Evolutionary conservation across 2,797 vertebrate genomes (phyloP), one percentile per base, ranked within the genome.

Genomic region (Euthynnus affinis): DNA sequence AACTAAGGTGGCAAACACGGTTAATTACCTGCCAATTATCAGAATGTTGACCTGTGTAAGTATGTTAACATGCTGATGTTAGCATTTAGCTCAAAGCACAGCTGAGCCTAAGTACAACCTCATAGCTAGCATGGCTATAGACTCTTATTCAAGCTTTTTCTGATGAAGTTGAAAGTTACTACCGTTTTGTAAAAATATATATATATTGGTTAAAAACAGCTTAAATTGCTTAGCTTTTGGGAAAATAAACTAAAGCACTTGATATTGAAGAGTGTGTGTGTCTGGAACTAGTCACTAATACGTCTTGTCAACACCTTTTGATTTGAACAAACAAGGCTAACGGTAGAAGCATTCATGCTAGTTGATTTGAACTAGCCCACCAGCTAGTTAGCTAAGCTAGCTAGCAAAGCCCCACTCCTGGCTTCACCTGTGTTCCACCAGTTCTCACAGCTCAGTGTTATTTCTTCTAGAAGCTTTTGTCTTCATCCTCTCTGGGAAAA

Each of bases 191-290:
- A 10, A 67, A 53, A 53, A 9, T 25, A 58, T 29, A 3, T 34
- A n/a, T n/a, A 12, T 29, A 29, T 29, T 0, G 12, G 34, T 37
- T 42, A 9, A 32, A 42, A n/a, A 71, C 13, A 12, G 13, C 18
- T 1, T 6, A 40, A n/a, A 3, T 2, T 0, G 9, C n/a, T 42
- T 23, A 42, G 18, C 57, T 42, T 25, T 9, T 23, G 18, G 52
- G 22, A 22, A 32, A 32, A 56, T 2, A 37, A 69, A 63, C 14
- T 29, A 66, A 46, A 70, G 74, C 70, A 74, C 69, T 77, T 80
- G n/a, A 34, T 29, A 15, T n/a, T 12, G n/a, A n/a, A 9, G 49
- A 14, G 49, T 34, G 37, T 23, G 51, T 48, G 27, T 52, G 32
- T 52, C 3, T 20, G 10, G 6, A 34, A 20, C 29, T 29, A 25